Evolutionary conservation across 2,888 invertebrate genomes (phyloP).

Genomic region (Aleiodes testaceus): DNA sequence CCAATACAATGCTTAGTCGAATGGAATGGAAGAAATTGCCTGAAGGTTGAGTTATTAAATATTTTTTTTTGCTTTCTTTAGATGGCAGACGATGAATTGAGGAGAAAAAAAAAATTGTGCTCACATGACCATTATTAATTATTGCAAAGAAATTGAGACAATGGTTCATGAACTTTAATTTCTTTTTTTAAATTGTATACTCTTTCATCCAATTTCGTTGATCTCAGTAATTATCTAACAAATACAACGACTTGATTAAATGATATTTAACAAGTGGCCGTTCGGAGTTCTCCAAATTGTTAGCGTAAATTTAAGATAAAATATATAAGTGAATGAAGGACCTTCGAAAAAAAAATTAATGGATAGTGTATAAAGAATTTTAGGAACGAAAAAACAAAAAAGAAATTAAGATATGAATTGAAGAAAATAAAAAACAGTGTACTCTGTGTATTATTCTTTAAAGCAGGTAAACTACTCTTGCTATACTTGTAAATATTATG

Average conservation of each 20-base stretch:
- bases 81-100: neutral
- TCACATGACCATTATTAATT: neutral
- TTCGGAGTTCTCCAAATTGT: slow-evolving; percentile 54
- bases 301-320: slow-evolving; percentile 39
- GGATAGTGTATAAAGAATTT: slow-evolving; percentile 65
- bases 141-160: neutral
- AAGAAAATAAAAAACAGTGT: slow-evolving; percentile 54
- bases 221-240: slow-evolving; percentile 71
- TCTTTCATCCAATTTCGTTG: slow-evolving; percentile 69
- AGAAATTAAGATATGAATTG: slow-evolving; percentile 32
- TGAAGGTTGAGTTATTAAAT: slow-evolving; percentile 17
- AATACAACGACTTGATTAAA: slow-evolving; percentile 69
- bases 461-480: slow-evolving; percentile 59
- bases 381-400: slow-evolving; percentile 52
- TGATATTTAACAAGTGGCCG: slow-evolving; percentile 63
- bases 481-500: slow-evolving; percentile 35
- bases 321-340: slow-evolving; percentile 44
- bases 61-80: slow-evolving; percentile 16
- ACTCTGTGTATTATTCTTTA: slow-evolving; percentile 65
- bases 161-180: neutral
- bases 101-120: neutral
- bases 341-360: slow-evolving; percentile 48
- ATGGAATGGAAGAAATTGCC: slow-evolving; percentile 6
- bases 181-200: slow-evolving; percentile 27
- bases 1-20: neutral